Evolutionary conservation across 2,797 vertebrate species (phyloP), one percentile per base, ranked within the genome.

Genomic region (Poecilia picta): DNA sequence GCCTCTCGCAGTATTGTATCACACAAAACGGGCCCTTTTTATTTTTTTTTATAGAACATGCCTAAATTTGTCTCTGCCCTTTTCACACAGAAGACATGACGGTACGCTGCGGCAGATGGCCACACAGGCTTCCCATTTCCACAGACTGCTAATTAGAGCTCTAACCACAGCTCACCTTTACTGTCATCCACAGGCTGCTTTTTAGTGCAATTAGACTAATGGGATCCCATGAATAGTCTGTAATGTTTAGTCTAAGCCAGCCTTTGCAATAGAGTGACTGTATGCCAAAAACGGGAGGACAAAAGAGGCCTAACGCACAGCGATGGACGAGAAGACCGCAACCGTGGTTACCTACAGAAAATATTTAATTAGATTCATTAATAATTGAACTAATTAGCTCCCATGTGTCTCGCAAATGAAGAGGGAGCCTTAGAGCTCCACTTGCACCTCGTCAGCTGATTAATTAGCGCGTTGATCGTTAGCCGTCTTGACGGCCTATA

Each of bases 371-470:
- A 98, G 97, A 97, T 96, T 96, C 97, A 97, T 98, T 98, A 97
- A 98, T 98, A 98, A 98, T 98, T 98, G 96, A 98, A 97, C 96
- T 98, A 98, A 98, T 98, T 98, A 97, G 97, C 97, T 98, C 97
- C 97, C 97, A 96, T 97, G 97, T 97, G 98, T 97, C 97, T 97
- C 94, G 80, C 96, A 96, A 97, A 98, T 97, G 97, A 97, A 97
- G 95, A 95, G 96, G 94, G 95, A 97, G 96, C 96, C 96, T 94
- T 10, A 95, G 97, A 96, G 97, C 97, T 98, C 95, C 91, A 84
- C 91, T 91, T 81, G 91, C 85, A 91, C 88, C 97, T 97, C 96
- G 97, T 97, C 97, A 96, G 96, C 97, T 96, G 97, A 97, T 98
- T 98, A 98, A 98, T 98, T 97, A 98, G 97, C 97, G 95, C 96